Percentiles rank a stretch among this genome's conserved stretches.
Evolutionary conservation across 2,113 vertebrate genomes (phyloP).

Genomic region (Lepus timidus): DNA sequence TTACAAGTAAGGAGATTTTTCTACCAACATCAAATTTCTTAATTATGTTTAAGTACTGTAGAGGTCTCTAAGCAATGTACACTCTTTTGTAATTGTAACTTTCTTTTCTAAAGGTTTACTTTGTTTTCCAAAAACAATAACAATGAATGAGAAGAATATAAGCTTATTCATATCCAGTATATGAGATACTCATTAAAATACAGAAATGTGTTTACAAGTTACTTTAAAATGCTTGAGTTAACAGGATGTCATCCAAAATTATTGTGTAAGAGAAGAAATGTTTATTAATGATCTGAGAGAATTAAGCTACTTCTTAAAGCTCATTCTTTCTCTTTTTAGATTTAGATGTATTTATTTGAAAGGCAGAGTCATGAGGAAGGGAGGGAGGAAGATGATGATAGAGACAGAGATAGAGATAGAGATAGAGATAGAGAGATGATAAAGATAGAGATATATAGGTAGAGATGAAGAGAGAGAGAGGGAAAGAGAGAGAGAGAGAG

Average conservation of each 20-base stretch:
- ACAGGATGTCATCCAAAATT: neutral
- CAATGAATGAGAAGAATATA: neutral
- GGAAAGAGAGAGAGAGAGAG: too few relatives aligned
- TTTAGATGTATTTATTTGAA: too few relatives aligned
- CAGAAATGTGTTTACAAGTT: neutral
- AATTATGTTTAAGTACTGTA: conserved; percentile 53
- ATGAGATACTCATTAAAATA: neutral
- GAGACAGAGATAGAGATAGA: too few relatives aligned
- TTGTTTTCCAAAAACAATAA: conserved; percentile 41
- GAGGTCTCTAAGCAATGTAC: conserved; percentile 40
- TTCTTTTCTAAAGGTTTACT: conserved; percentile 17
- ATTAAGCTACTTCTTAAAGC: conserved; percentile 4
- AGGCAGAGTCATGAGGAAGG: too few relatives aligned
- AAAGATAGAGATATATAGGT: too few relatives aligned
- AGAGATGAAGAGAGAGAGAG: too few relatives aligned
- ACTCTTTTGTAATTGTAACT: conserved; percentile 55
- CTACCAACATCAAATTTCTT: conserved; percentile 55
- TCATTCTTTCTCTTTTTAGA: too few relatives aligned
- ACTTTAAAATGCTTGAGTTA: conserved; percentile 19
- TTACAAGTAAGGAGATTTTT: conserved; percentile 57
- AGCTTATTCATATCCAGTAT: neutral
- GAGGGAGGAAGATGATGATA: too few relatives aligned
- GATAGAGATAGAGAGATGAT: too few relatives aligned
- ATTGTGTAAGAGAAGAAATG: neutral
- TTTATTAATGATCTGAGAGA: neutral